Conservation (phyloP, 2,888 invertebrate species). For the Drosophila mimetica region DNA sequence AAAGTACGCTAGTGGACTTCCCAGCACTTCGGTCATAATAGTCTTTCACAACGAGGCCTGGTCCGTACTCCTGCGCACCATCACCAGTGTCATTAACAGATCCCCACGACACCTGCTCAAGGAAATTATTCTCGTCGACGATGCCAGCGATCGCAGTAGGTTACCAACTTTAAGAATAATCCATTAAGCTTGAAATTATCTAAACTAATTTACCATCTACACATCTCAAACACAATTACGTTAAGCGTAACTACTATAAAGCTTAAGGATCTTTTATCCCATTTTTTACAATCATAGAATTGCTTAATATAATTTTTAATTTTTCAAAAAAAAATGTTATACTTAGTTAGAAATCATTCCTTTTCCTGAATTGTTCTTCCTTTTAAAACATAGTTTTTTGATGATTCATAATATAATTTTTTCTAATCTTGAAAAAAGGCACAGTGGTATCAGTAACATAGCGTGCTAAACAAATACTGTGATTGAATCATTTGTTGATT, state of each 20-base stretch:
- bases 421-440: not conserved
- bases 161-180: not conserved
- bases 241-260: too few species aligned
- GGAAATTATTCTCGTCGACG: slow-evolving; percentile 95
- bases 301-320: too few species aligned
- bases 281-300: not conserved
- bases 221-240: too few species aligned
- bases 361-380: not conserved
- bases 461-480: not conserved
- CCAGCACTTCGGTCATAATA: slow-evolving; percentile 95
- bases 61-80: slow-evolving; percentile 97
- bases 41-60: slow-evolving; percentile 99
- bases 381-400: not conserved
- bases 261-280: not conserved
- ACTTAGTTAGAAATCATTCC: too few species aligned
- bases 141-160: slow-evolving; percentile 93
- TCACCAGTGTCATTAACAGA: slow-evolving; percentile 96
- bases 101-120: slow-evolving; percentile 91
- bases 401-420: not conserved
- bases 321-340: too few species aligned
- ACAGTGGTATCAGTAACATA: not conserved
- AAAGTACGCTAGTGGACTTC: slow-evolving; percentile 88
- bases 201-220: not conserved
- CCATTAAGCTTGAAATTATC: not conserved
- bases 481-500: not conserved